Base-by-base conservation (phyloP, 2,113 vertebrate species). In the Scytalopus superciliaris region DNA sequence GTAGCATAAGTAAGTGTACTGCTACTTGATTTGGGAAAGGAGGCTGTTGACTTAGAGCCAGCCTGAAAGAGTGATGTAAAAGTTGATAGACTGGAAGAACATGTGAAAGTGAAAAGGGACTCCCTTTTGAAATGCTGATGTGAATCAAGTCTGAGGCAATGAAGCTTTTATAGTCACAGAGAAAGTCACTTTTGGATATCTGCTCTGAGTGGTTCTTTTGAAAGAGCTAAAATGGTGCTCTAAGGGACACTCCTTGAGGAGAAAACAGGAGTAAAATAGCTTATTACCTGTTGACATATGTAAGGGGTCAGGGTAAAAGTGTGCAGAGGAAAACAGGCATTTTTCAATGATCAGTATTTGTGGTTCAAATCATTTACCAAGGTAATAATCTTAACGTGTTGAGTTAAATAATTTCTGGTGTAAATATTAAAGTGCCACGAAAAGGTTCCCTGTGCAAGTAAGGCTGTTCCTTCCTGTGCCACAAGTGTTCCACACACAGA, bases 31-130 rank as follows among this genome's bases (percentile, higher is more conserved):
- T 89, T 69, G 47, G 69, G 33, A 86, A 91, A 95, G 75, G 73
- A 90, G 62, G 84, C 39, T 89, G 69, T 53, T 89, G 49, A 70
- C 37, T 94, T 80, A 70, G 33, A 93, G 85, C 31, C 79, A 85
- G 62, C 57, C 37, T 59, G 44, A 60, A 78, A 64, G 72, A 78
- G n/a, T 21, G 39, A 84, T 66, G 73, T 74, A 75, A 84, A 94
- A 85, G 12, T 50, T 75, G 77, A 56, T 56, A 81, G 50, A 76
- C 45, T 84, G 52, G 35, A 83, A 82, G 76, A 94, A 72, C 21
- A 75, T 86, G 74, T 85, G 63, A 94, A 96, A 96, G 50, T 59
- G 78, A 80, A 80, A 90, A 91, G 31, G 37, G 39, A 78, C 60
- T 87, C 77, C n/a, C 14, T 53, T 75, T 53, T 72, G 67, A 91